Base-by-base conservation (phyloP, 2,888 invertebrate species). In the Sericinus montela region DNA sequence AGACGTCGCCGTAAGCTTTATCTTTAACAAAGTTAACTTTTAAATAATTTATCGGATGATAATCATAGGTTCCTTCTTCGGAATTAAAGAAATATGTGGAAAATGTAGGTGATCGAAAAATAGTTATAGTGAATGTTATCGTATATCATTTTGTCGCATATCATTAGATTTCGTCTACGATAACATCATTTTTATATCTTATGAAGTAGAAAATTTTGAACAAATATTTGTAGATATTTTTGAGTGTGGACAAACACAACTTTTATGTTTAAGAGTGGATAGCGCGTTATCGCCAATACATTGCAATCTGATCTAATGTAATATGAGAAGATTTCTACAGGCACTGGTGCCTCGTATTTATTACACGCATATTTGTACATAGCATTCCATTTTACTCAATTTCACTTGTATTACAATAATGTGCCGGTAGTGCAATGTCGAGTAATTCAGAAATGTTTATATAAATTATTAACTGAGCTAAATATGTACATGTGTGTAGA, bases 251-350 rank as follows among this genome's bases (percentile, higher is more conserved):
- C 40, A 50, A 50, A 45, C 35, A 49, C 35, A 4, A 10, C n/a
- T 13, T n/a, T 3, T 15, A 13, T 19, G 19, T 40, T 15, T 11
- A n/a, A 11, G 23, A 11, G 25, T 48, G 35, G 45, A 28, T 19
- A 10, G 50, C 30, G 50, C 30, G 16, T 37, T 51, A 42, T 51
- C 45, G 38, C 37, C 37, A 29, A 35, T 42, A 42, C 45, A 32
- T 28, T 16, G 50, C 45, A 38, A 51, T 45, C 34, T 30, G 45
- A 51, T 51, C 41, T 32, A 37, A 11, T 32, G 50, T 45, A 51
- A 51, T 11, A 16, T 23, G 50, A 51, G 41, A 45, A 38, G 32
- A 25, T 45, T 42, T 51, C 50, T 46, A 45, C 45, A 36, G 19
- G 35, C 45, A 37, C 40, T 29, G 29, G 35, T 45, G 34, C 16